Base-by-base conservation (phyloP, 2,113 vertebrate species). In the Coryphaenoides rupestris region DNA sequence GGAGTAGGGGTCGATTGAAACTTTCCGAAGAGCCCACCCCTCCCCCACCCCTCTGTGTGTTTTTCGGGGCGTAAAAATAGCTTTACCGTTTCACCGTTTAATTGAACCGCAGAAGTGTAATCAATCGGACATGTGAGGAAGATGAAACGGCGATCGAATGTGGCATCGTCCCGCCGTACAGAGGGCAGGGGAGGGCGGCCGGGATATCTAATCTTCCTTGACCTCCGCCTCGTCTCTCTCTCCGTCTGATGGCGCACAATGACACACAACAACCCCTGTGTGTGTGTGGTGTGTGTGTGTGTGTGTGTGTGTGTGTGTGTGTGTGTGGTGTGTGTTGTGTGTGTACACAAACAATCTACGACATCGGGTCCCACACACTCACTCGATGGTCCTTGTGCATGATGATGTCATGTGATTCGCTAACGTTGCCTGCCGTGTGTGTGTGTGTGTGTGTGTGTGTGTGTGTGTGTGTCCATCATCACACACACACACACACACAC, bases 121-220 rank as follows among this genome's bases (percentile, higher is more conserved):
- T 87, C 85, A 84, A 79, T 89, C 78, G 70, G 81, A 79, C 73
- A 65, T 78, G 68, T 47, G 76, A 78, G 71, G 69, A 69, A 68
- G 69, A 77, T 80, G 33, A 72, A 72, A 68, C 73, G 64, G 68
- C 73, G 69, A 84, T 79, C 61, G 53, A 78, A 65, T 76, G 72
- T 78, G 81, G 78, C 77, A 77, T 77, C 76, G 65, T 57, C 75
- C 67, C 72, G 70, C 57, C 75, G 62, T 76, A 79, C 77, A 85
- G 74, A 86, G 81, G 85, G 70, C 81, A 69, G 24, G 63, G 60
- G 75, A 75, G 83, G 78, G 61, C 85, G 71, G 70, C 74, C 66
- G 66, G 74, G 82, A 83, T 74, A 81, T 74, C 73, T 61, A 85
- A 86, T 84, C 74, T 73, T 70, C 70, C 66, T 59, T 46, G 3